Base-by-base conservation (phyloP, 2,797 vertebrate genomes). In the Podargus strigoides region DNA sequence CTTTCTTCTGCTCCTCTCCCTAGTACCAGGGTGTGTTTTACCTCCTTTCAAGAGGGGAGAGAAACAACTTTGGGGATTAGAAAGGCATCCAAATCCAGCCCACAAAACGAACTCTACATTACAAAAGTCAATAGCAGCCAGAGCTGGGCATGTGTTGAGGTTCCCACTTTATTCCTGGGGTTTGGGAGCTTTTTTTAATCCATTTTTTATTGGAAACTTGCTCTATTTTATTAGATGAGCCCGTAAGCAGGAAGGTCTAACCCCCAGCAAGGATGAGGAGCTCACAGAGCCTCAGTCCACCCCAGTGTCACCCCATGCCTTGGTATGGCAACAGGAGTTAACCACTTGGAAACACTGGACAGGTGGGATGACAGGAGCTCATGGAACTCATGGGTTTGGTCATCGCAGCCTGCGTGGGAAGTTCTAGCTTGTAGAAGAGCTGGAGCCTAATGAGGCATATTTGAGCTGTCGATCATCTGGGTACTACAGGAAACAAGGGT, bases 301-400 rank as follows among this genome's bases (percentile, higher is more conserved):
- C 18, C 24, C 52, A 42, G 22, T 4, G 2, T 27, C 3, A 3
- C 12, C 1, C 3, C 27, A 17, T 7, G 1, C 15, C 32, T 74
- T 39, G 30, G 42, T 24, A 27, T 8, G 17, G 64, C 69, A 55
- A 60, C 73, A 77, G 60, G n/a, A 78, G n/a, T 78, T 55, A 75
- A 70, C 55, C 5, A 4, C n/a, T 23, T 42, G 53, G 74, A 56
- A 89, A 56, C 34, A 8, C 1, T 41, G 49, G 24, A 28, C 39
- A 30, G 39, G 50, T 64, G 58, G 37, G n/a, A 46, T 39, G 70
- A 21, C 52, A 74, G 85, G 47, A 90, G 30, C 23, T 73, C 28
- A 53, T 14, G 24, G 22, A 70, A 11, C 22, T 28, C 2, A 2
- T 44, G 16, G 15, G 5, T 62, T 88, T 77, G 24, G 16, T 66